Evolutionary conservation across 2,797 vertebrate genomes (phyloP), one percentile per base, ranked within the genome.

Genomic region (Apodemus agrarius): DNA sequence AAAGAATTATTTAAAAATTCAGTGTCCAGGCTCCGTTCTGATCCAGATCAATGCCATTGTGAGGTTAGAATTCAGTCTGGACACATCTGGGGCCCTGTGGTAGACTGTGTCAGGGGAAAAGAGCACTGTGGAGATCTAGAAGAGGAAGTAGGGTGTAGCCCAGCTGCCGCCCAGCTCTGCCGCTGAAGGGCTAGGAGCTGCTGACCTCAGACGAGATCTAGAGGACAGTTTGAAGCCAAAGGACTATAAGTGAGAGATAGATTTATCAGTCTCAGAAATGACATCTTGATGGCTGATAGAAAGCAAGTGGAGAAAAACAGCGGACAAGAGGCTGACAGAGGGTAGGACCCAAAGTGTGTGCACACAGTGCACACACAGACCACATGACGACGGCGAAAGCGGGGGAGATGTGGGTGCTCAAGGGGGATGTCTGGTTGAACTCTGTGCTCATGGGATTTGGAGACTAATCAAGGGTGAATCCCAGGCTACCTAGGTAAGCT

Each of bases 1-100:
- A 88, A 21, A 93, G 78, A 89, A 63, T 74, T 90, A 74, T 57
- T 90, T 83, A n/a, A 89, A 92, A 85, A 89, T 85, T 63, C 91
- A 74, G 52, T 57, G 54, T 83, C 75, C 24, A 81, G 78, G 52
- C 89, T 92, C 80, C 46, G 37, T 82, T 91, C 43, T 90, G 91
- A 94, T 72, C 86, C 69, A 83, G 72, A 67, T 21, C 69, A 87
- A 67, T 75, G 79, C 57, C 49, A 49, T 34, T 72, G 59, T 76
- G 37, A 40, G 37, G 22, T 24, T 61, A 61, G 79, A 43, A 78
- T 78, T 94, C 21, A 89, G 69, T 43, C 29, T 31, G 57, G n/a
- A 24, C 43, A 9, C 17, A 54, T 90, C 69, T 72, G 29, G 76
- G 63, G 29, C 31, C 52, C 80, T 61, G 8, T 3, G 8, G 37